Base-by-base conservation (phyloP, 2,888 invertebrate species). In the Ctena decussata region DNA sequence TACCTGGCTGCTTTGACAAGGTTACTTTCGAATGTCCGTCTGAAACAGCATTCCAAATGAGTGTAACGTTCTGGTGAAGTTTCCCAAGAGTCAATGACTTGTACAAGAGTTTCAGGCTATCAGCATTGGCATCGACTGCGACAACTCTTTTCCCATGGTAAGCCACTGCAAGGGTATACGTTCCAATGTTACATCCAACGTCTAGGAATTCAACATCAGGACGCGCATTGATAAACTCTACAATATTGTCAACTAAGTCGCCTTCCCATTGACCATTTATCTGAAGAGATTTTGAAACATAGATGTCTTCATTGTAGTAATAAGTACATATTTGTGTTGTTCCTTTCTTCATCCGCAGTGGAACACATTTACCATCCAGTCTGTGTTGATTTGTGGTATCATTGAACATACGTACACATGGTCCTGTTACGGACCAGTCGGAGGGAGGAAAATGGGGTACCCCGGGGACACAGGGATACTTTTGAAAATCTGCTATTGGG, bases 1-100 rank as follows among this genome's bases (percentile, higher is more conserved):
- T 90, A 1, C 80, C 82, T 0, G 44, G 15, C 32, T 82, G 57
- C 12, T 83, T 53, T 30, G 81, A 24, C 15, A 90, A 57, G 0
- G 41, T 39, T 11, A 88, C 85, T 32, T 57, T 78, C 8, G 81
- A 57, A 6, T 71, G 71, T 0, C 30, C 27, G 57, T 79, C 72
- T 0, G 90, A 83, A 2, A 90, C 71, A 0, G 90, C 90, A 74
- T 88, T 90, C 71, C 75, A 82, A 21, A 90, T 79, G n/a, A 88
- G 70, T 0, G 83, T 86, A 1, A 80, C 86, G 30, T 75, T 78
- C 11, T 71, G 60, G 3, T 46, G 46, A 21, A 86, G 57, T 12
- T 79, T 79, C n/a, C 80, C 82, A 8, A 86, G 27, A 15, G 53
- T n/a, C 15, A 89, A 30, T 3, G 86, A 86, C 41, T 84, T 81